Evolutionary conservation across 2,888 invertebrate species (phyloP).

Genomic region (Sisyra terminalis): DNA sequence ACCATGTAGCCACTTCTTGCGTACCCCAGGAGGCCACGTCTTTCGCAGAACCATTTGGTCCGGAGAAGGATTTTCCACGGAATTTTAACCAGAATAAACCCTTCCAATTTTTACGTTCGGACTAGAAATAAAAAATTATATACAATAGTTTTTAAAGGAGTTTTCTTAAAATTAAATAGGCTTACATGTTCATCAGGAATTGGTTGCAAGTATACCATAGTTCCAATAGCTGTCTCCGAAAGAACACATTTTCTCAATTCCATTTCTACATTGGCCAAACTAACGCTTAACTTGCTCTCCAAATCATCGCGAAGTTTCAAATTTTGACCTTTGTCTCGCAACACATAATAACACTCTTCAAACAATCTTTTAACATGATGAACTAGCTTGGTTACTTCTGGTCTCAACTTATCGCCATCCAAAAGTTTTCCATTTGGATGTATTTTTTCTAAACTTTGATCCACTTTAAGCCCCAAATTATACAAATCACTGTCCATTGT

Average conservation of each 20-base stretch:
- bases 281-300: slow-evolving; percentile 47
- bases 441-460: slow-evolving; percentile 50
- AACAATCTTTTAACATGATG: slow-evolving; percentile 45
- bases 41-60: slow-evolving; percentile 24
- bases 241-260: slow-evolving; percentile 52
- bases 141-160: too few species aligned
- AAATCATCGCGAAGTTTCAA: slow-evolving; percentile 46
- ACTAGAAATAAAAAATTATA: slow-evolving; percentile 17
- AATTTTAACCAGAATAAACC: slow-evolving; percentile 55
- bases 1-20: slow-evolving; percentile 79
- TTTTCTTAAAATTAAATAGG: too few species aligned
- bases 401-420: slow-evolving; percentile 38
- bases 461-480: slow-evolving; percentile 53
- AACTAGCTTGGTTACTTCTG: slow-evolving; percentile 62
- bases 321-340: slow-evolving; percentile 49
- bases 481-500: slow-evolving; percentile 56
- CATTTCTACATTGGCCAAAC: slow-evolving; percentile 51
- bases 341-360: slow-evolving; percentile 52
- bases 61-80: slow-evolving; percentile 30
- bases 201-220: slow-evolving; percentile 38
- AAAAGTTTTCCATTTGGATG: slow-evolving; percentile 70
- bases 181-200: slow-evolving; percentile 33
- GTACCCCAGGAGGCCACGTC: slow-evolving; percentile 63
- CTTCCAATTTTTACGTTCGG: slow-evolving; percentile 32
- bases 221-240: slow-evolving; percentile 34